Evolutionary conservation across 1,140 invertebrate genomes (phyloP).

Genomic region (Liolophura sinensis): DNA sequence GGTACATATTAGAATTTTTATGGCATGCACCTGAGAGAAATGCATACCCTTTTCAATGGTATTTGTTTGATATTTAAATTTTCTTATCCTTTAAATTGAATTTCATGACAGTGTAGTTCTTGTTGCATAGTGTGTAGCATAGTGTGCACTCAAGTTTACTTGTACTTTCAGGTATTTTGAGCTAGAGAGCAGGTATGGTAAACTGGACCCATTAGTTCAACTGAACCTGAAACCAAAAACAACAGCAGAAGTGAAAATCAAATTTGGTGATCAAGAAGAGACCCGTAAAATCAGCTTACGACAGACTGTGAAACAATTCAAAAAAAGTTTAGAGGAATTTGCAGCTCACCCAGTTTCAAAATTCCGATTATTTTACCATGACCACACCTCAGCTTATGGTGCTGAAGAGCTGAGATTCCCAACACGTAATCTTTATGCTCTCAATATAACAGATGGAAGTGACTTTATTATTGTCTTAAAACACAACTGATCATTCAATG

Average conservation of each 20-base stretch:
- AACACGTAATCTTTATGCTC: constrained; percentile 85
- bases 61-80: too few relatives aligned
- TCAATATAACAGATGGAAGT: constrained; percentile 87
- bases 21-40: too few relatives aligned
- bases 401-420: constrained; percentile 87
- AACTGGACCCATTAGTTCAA: constrained; percentile 33
- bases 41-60: too few relatives aligned
- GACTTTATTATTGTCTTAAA: constrained; percentile 70
- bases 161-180: constrained; percentile 35
- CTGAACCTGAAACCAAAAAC: constrained; percentile 25
- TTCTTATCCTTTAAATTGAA: too few relatives aligned
- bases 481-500: too few relatives aligned
- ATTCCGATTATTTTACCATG: constrained; percentile 82
- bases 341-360: constrained; percentile 77
- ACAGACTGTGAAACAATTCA: constrained; percentile 30
- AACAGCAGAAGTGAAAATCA: constrained; percentile 17
- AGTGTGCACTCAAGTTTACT: background rate
- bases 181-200: constrained; percentile 31
- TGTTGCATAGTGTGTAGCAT: background rate
- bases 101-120: background rate
- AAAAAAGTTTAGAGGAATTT: constrained; percentile 56
- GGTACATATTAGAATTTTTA: too few relatives aligned
- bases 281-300: constrained; percentile 22
- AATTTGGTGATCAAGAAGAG: constrained; percentile 19
- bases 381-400: constrained; percentile 69